Conservation (phyloP, 1,140 invertebrate genomes). For the Musca domestica region DNA sequence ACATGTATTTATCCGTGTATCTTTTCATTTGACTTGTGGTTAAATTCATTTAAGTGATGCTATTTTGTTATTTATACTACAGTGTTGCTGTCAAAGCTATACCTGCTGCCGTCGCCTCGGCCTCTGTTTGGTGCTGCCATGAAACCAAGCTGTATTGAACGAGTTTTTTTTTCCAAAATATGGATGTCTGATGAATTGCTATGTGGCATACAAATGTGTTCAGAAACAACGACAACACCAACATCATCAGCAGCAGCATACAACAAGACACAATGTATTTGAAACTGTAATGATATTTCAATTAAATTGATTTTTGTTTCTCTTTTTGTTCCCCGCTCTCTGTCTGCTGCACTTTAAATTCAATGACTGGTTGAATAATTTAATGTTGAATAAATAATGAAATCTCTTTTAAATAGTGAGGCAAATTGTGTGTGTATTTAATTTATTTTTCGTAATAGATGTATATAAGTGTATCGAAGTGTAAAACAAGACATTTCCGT, state of each 20-base stretch:
- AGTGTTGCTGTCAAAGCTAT: not conserved
- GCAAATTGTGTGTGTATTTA: no score
- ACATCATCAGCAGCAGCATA: no score
- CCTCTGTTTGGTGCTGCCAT: not conserved
- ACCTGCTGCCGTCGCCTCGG: not conserved
- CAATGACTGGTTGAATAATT: no score
- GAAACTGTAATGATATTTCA: conserved; percentile 17
- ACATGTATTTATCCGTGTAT: conserved; percentile 12
- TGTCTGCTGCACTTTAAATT: no score
- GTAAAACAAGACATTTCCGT: no score
- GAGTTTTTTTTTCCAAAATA: not conserved
- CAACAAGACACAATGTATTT: no score
- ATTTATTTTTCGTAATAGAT: no score
- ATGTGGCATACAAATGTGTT: not conserved
- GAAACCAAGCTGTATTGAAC: not conserved
- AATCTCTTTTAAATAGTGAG: no score
- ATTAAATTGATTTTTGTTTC: conserved; percentile 12
- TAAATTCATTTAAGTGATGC: conserved; percentile 22
- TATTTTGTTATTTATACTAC: conserved; percentile 20
- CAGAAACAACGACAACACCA: no score
- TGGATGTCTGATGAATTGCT: not conserved
- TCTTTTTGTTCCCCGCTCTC: no score
- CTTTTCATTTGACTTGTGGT: conserved; percentile 21
- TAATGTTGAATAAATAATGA: no score
- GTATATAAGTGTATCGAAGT: no score